Evolutionary conservation across 1,140 invertebrate genomes (phyloP).

Genomic region (Bombus terrestris): DNA sequence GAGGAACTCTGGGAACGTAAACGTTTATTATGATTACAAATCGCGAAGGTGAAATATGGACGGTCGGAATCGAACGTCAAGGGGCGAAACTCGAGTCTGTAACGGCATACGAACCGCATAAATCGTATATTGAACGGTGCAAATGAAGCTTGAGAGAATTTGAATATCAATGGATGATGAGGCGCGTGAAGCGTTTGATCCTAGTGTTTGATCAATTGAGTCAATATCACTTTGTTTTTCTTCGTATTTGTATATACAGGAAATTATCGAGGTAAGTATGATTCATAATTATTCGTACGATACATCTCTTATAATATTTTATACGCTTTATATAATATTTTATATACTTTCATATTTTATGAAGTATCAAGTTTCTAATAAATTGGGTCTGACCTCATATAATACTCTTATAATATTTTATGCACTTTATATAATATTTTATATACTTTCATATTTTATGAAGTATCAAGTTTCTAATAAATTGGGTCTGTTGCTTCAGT

Average conservation of each 20-base stretch:
- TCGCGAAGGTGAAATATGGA: neutral
- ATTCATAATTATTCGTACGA: no score
- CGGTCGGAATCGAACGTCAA: neutral
- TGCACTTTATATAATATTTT: no score
- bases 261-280: neutral
- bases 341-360: no score
- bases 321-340: no score
- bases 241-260: neutral
- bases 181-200: neutral
- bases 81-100: neutral
- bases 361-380: neutral
- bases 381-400: no score
- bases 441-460: no score
- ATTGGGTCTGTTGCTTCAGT: neutral
- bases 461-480: neutral
- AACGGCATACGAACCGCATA: neutral
- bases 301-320: no score
- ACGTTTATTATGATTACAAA: conserved; percentile 29
- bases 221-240: neutral
- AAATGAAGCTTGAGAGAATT: neutral
- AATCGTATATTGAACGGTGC: conserved; percentile 10
- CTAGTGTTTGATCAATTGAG: neutral
- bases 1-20: neutral
- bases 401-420: no score
- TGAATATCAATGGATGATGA: neutral